phyloP scores from a whole-genome alignment of 2,797 vertebrate species.

The Gambelia wislizenii region DNA sequence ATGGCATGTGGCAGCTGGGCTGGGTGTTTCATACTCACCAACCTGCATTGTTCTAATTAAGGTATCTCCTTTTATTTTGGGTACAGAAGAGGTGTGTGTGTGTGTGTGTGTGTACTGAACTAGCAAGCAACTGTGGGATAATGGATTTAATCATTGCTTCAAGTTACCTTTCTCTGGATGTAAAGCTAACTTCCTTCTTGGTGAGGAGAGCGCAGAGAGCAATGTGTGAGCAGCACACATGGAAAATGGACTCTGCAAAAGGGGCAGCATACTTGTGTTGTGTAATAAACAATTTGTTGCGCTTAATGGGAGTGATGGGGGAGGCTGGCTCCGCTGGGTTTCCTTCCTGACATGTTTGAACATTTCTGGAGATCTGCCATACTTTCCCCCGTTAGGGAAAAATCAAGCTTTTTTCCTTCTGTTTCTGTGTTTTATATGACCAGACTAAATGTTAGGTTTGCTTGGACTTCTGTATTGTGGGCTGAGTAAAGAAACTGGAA shows the following conservation, averaged over 20 bases:
- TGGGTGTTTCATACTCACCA: slow-evolving; percentile 76
- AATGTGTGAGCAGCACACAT: slow-evolving; percentile 70
- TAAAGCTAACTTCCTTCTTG: slow-evolving; percentile 64
- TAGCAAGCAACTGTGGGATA: slow-evolving; percentile 73
- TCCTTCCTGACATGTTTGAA: slow-evolving; percentile 70
- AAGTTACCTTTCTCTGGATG: slow-evolving; percentile 73
- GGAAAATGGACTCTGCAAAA: slow-evolving; percentile 61
- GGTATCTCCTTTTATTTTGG: slow-evolving; percentile 78
- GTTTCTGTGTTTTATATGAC: slow-evolving; percentile 42
- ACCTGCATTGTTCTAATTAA: slow-evolving; percentile 87
- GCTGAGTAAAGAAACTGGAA: slow-evolving; percentile 23
- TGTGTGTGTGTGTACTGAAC: slow-evolving; percentile 47
- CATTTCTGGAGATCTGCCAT: slow-evolving; percentile 71
- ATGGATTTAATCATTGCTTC: slow-evolving; percentile 72
- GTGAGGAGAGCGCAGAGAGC: slow-evolving; percentile 43
- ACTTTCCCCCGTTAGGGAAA: slow-evolving; percentile 48
- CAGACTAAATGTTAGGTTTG: slow-evolving; percentile 33
- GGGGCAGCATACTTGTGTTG: slow-evolving; percentile 63
- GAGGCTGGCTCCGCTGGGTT: slow-evolving; percentile 36
- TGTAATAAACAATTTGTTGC: slow-evolving; percentile 79
- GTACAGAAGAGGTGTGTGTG: slow-evolving; percentile 72
- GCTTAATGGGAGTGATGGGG: slow-evolving; percentile 67
- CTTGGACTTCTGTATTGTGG: not conserved
- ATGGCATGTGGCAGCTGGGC: slow-evolving; percentile 85
- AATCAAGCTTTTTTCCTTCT: slow-evolving; percentile 49